Conservation (phyloP, 2,888 invertebrate species). For the Melinaea marsaeus region DNA sequence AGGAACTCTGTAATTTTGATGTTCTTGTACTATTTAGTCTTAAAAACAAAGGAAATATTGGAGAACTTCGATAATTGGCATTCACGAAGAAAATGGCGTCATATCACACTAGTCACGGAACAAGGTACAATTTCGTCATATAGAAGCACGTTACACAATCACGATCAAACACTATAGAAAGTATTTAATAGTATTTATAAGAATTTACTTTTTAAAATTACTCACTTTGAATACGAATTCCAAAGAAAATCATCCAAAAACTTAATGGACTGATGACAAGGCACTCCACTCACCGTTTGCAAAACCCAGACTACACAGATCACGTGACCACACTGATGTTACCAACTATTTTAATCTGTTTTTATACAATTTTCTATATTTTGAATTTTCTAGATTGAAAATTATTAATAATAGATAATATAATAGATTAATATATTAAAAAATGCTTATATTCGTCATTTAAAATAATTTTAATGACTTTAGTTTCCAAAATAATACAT, state of each 20-base stretch:
- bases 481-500: no score
- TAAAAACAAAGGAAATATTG: constrained; percentile 53
- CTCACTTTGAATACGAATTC: constrained; percentile 77
- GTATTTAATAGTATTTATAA: constrained; percentile 50
- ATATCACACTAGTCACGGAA: constrained; percentile 77
- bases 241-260: constrained; percentile 78
- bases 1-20: constrained; percentile 8
- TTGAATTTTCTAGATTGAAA: no score
- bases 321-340: constrained; percentile 46
- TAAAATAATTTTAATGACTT: no score
- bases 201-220: constrained; percentile 60
- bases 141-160: constrained; percentile 57
- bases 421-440: no score
- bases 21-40: constrained; percentile 13
- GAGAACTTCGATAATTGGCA: constrained; percentile 74
- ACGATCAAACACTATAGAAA: constrained; percentile 55
- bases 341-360: constrained; percentile 25
- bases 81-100: constrained; percentile 79
- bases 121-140: constrained; percentile 76
- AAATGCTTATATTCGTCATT: no score
- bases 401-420: no score
- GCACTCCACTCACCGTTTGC: constrained; percentile 79
- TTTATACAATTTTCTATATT: background rate
- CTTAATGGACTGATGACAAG: constrained; percentile 77
- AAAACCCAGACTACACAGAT: constrained; percentile 63